Evolutionary conservation across 2,113 vertebrate species (phyloP).

Genomic region (Furnarius figulus): DNA sequence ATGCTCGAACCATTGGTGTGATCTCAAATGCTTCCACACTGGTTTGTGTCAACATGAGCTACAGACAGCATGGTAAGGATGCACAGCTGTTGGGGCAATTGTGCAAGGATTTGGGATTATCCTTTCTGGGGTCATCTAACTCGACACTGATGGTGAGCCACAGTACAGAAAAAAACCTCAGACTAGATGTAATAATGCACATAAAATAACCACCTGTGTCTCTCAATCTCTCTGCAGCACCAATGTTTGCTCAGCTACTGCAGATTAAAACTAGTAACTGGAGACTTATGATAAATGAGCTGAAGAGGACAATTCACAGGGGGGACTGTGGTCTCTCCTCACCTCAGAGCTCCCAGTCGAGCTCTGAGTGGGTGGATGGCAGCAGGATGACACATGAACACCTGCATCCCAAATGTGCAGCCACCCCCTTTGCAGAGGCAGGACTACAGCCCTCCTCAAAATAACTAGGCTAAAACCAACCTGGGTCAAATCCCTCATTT

Average conservation of each 20-base stretch:
- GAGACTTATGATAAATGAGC: not conserved
- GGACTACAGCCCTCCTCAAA: not conserved
- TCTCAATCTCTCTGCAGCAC: not conserved
- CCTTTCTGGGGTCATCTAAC: not conserved
- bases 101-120: not conserved
- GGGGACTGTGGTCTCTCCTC: not conserved
- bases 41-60: not conserved
- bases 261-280: rapidly evolving
- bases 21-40: not conserved
- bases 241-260: not conserved
- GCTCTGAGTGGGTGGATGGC: rapidly evolving
- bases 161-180: not conserved
- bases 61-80: not conserved
- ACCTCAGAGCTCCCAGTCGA: rapidly evolving
- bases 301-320: not conserved
- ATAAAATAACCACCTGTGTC: not conserved
- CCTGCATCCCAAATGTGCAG: rapidly evolving
- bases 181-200: not conserved
- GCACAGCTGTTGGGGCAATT: not conserved
- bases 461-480: not conserved
- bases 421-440: not conserved
- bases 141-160: not conserved
- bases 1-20: not conserved
- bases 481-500: not conserved
- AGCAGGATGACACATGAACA: not conserved